Evolutionary conservation across 2,113 vertebrate species (phyloP).

Genomic region (Heterocephalus glaber): DNA sequence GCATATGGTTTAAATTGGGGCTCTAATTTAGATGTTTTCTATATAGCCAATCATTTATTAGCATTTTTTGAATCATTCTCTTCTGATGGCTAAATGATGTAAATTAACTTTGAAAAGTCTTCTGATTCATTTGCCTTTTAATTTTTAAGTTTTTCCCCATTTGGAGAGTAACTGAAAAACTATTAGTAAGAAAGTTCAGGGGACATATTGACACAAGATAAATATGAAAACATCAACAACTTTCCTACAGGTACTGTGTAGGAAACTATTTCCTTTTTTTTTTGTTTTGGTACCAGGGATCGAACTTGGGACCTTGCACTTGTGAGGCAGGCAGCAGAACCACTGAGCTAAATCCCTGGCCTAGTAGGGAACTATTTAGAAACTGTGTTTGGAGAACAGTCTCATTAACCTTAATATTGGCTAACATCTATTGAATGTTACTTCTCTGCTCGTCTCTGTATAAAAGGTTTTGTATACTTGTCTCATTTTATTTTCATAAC

Average conservation of each 20-base stretch:
- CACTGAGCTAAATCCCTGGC: too few relatives aligned
- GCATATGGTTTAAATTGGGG: slow-evolving; percentile 28
- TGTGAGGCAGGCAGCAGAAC: too few relatives aligned
- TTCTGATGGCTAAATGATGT: background rate
- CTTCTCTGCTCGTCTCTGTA: background rate
- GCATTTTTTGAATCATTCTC: slow-evolving; percentile 1
- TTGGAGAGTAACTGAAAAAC: slow-evolving; percentile 8
- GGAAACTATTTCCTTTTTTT: slow-evolving; percentile 10
- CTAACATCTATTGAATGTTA: background rate
- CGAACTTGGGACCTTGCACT: too few relatives aligned
- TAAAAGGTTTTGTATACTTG: background rate
- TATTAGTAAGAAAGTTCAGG: background rate
- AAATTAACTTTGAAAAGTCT: slow-evolving; percentile 8
- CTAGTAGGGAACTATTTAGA: slow-evolving; percentile 1
- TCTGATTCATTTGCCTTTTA: slow-evolving; percentile 10
- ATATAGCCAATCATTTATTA: background rate
- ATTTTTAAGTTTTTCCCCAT: background rate
- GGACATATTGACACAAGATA: background rate
- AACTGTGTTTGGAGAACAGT: background rate
- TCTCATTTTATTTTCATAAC: background rate
- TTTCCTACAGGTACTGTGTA: background rate
- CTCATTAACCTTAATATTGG: background rate
- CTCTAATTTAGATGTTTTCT: slow-evolving; percentile 41
- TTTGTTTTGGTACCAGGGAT: too few relatives aligned
- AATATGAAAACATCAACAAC: background rate